phyloP scores from a whole-genome alignment of 2,888 invertebrate species.

The Eumacrocentrus americanus region DNA sequence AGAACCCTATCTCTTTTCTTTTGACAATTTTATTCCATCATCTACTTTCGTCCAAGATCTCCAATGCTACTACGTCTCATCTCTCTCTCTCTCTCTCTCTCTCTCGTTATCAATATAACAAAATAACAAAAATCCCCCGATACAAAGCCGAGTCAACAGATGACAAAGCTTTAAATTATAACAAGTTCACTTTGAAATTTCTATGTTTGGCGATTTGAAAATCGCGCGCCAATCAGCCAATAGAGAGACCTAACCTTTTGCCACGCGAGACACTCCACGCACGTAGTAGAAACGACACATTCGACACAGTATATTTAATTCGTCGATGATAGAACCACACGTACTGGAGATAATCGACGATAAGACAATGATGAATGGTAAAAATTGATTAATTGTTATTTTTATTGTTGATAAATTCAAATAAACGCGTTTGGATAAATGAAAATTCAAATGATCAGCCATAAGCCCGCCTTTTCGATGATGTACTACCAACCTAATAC shows the following conservation, averaged over 20 bases:
- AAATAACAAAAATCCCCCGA: too few species aligned
- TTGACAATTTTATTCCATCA: not conserved
- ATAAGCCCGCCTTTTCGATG: slow-evolving; percentile 20
- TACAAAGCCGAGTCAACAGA: too few species aligned
- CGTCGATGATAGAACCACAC: not conserved
- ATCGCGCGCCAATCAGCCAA: slow-evolving; percentile 27
- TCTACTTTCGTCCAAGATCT: too few species aligned
- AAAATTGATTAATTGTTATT: too few species aligned
- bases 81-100: too few species aligned
- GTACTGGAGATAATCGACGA: not conserved
- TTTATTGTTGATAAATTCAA: not conserved
- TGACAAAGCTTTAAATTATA: too few species aligned
- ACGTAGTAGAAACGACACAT: slow-evolving; percentile 32
- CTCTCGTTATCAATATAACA: too few species aligned
- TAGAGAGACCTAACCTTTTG: slow-evolving; percentile 33
- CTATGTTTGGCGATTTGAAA: slow-evolving; percentile 2
- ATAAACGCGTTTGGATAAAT: slow-evolving; percentile 2
- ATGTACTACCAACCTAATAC: slow-evolving; percentile 31
- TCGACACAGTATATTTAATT: slow-evolving; percentile 20
- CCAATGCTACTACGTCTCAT: too few species aligned
- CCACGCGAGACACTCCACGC: slow-evolving; percentile 32
- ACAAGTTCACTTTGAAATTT: slow-evolving; percentile 8
- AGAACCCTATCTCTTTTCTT: not conserved
- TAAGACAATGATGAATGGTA: not conserved
- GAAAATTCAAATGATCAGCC: slow-evolving; percentile 30